Evolutionary conservation across 1,140 invertebrate genomes (phyloP), one percentile per base, ranked within the genome.

Genomic region (Oryzaephilus surinamensis): DNA sequence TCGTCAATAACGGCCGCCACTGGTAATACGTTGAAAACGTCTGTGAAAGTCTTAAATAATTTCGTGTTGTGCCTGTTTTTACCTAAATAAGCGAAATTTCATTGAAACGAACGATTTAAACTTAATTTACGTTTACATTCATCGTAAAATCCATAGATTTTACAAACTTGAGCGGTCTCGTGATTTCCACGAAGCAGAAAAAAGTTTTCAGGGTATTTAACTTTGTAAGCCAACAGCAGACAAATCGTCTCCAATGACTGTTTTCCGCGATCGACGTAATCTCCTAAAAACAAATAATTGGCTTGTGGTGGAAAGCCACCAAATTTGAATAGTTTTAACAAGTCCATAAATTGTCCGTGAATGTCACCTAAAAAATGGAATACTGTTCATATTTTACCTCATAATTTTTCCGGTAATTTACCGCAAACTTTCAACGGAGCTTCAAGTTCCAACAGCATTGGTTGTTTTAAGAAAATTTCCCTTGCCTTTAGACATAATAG

Each of bases 391-490:
- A n/a, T n/a, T n/a, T n/a, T n/a, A n/a, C n/a, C n/a, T n/a, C n/a
- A n/a, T n/a, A n/a, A n/a, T n/a, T n/a, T n/a, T n/a, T n/a, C n/a
- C n/a, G n/a, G n/a, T n/a, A n/a, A 63, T 66, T 73, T 70, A 92
- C 92, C 95, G 74, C 94, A 97, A 64, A 99, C 97, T 73, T 98
- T 98, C 13, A 98, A 70, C 31, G 95, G 95, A 36, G 95, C 94
- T 71, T 98, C 94, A 45, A 99, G 66, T 66, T 98, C 95, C 54
- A 99, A 67, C 45, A 99, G 67, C 64, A 98, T 98, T 3, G 96
- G 95, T 65, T 99, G 96, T 58, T 88, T 88, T 45, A 98, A 73
- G 69, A 99, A 98, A 61, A 99, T 97, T 76, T 98, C 93, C 55
- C 93, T 72, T 15, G 83, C 94, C 63, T 93, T 94, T 39, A 90